phyloP scores from a whole-genome alignment of 1,140 invertebrate species.

The Leptopilina clavipes region DNA sequence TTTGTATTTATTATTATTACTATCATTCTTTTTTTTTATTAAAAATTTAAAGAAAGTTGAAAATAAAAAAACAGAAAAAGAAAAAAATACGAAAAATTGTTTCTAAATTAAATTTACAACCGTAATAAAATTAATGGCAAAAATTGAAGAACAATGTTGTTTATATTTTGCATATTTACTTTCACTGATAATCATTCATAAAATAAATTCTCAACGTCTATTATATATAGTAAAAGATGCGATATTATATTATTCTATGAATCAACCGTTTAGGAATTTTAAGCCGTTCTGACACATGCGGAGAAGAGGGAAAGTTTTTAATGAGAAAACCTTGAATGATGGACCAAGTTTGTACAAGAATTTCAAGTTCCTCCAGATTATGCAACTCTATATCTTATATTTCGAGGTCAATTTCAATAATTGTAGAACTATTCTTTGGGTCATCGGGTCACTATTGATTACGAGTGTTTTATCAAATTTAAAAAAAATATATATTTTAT shows the following conservation, averaged over 20 bases:
- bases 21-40: no score
- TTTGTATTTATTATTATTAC: no score
- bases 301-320: slow-evolving; percentile 11
- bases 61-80: no score
- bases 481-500: no score
- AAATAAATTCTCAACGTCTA: neutral
- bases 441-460: slow-evolving; percentile 14
- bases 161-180: neutral
- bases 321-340: neutral
- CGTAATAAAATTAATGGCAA: no score
- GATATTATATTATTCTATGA: neutral
- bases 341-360: neutral
- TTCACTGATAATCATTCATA: slow-evolving; percentile 18
- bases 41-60: no score
- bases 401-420: slow-evolving; percentile 33
- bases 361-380: neutral
- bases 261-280: neutral
- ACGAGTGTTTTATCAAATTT: no score
- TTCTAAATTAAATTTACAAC: no score
- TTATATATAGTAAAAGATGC: no score
- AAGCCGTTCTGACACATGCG: neutral
- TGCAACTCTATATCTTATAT: neutral
- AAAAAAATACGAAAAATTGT: no score
- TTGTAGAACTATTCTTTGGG: slow-evolving; percentile 20
- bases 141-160: no score